These are phyloP conservation scores for Eidolon dupreanum DNA, from an alignment of 2,797 vertebrate genomes.

Conservation along the genomic window DNA sequence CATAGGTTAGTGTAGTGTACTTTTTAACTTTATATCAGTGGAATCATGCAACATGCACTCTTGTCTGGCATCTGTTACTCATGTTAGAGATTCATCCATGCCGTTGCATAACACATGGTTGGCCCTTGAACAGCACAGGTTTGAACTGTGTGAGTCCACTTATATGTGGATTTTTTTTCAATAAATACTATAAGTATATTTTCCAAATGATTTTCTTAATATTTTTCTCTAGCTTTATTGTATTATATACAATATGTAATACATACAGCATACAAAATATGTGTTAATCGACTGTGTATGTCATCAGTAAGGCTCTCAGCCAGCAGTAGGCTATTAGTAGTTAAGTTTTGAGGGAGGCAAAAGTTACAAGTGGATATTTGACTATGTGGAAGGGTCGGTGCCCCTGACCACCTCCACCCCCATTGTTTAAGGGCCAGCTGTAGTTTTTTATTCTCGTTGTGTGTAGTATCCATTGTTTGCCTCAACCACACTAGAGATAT, in stretches of 20 bases:
- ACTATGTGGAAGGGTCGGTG: not conserved
- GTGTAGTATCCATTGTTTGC: not conserved
- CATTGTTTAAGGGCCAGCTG: not conserved
- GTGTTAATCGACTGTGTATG: not conserved
- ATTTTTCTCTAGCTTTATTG: not conserved
- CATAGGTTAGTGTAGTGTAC: not conserved
- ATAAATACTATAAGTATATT: not conserved
- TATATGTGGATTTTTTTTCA: not conserved
- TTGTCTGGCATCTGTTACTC: not conserved
- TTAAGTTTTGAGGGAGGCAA: not conserved
- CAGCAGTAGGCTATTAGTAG: not conserved
- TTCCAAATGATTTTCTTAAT: not conserved
- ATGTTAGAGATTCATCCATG: too few relatives aligned
- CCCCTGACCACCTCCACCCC: not conserved
- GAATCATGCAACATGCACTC: not conserved
- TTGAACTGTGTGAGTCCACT: not conserved
- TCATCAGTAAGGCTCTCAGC: not conserved
- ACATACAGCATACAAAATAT: not conserved
- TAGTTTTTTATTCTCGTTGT: not conserved
- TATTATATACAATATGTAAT: not conserved
- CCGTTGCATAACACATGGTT: not conserved
- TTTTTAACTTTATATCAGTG: not conserved
- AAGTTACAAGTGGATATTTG: not conserved
- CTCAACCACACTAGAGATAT: not conserved
- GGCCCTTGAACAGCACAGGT: not conserved